Evolutionary conservation across 2,113 vertebrate genomes (phyloP).

Genomic region (Cariama cristata): DNA sequence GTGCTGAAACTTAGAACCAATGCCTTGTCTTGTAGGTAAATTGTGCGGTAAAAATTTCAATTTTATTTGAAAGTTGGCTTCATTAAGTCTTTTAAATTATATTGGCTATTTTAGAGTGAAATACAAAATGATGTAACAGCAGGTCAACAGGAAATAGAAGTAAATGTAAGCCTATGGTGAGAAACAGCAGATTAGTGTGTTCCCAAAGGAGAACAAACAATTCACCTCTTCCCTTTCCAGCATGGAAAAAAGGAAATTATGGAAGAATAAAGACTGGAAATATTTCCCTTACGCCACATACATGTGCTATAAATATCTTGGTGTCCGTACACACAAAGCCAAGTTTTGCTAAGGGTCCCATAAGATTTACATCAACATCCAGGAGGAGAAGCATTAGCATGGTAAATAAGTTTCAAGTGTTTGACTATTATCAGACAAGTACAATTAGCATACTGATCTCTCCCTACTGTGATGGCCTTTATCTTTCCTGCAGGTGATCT

Average conservation of each 20-base stretch:
- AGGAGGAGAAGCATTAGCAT: background rate
- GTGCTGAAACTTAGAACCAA: background rate
- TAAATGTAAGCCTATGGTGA: slow-evolving; percentile 29
- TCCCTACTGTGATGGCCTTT: background rate
- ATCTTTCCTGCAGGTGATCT: background rate
- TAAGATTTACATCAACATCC: background rate
- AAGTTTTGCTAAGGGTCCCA: background rate
- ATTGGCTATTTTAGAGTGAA: background rate
- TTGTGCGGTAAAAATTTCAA: background rate
- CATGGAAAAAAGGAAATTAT: slow-evolving; percentile 57
- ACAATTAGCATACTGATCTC: background rate
- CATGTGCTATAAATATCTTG: slow-evolving; percentile 5
- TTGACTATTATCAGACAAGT: background rate
- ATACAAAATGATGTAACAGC: background rate
- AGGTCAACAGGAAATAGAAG: slow-evolving; percentile 37
- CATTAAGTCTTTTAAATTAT: background rate
- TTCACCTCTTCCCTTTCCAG: slow-evolving; percentile 66
- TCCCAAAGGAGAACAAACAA: slow-evolving; percentile 65
- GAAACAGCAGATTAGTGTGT: slow-evolving; percentile 32
- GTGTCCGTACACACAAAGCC: background rate
- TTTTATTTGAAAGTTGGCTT: background rate
- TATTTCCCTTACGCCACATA: slow-evolving; percentile 28
- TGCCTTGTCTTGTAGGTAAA: background rate
- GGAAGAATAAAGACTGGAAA: slow-evolving; percentile 63
- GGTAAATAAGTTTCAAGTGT: background rate